Conservation (phyloP, 2,888 invertebrate genomes). For the Cheilosia vulpina region DNA sequence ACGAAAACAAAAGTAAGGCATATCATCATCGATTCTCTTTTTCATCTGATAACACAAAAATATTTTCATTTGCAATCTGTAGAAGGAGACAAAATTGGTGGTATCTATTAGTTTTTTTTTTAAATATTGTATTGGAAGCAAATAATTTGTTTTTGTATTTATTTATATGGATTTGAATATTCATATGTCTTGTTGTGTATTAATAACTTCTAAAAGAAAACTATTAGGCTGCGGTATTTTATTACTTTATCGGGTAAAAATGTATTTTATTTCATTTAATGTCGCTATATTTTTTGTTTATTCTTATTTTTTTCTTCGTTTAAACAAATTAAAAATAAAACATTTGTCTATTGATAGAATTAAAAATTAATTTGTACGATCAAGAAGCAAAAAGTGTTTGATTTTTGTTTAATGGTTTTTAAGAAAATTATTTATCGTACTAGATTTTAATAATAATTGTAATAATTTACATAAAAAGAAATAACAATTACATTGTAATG, state of each 20-base stretch:
- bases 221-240: slow-evolving; percentile 40
- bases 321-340: slow-evolving; percentile 65
- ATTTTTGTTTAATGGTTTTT: slow-evolving; percentile 27
- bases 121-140: not conserved
- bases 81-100: slow-evolving; percentile 43
- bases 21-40: slow-evolving; percentile 34
- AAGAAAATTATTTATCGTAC: slow-evolving; percentile 71
- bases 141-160: slow-evolving; percentile 22
- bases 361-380: slow-evolving; percentile 76
- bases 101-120: slow-evolving; percentile 32
- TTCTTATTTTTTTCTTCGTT: not conserved
- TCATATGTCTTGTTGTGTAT: slow-evolving; percentile 51
- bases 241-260: slow-evolving; percentile 43
- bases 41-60: slow-evolving; percentile 18
- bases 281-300: slow-evolving; percentile 38
- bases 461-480: slow-evolving; percentile 75
- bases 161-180: slow-evolving; percentile 54
- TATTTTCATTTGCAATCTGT: slow-evolving; percentile 1
- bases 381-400: slow-evolving; percentile 65
- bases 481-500: slow-evolving; percentile 75
- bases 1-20: slow-evolving; percentile 65
- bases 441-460: slow-evolving; percentile 64
- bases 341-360: slow-evolving; percentile 74
- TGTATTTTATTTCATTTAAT: slow-evolving; percentile 59
- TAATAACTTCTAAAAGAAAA: slow-evolving; percentile 46